Evolutionary conservation across 1,140 invertebrate species (phyloP).

Genomic region (Mylabris phalerata): DNA sequence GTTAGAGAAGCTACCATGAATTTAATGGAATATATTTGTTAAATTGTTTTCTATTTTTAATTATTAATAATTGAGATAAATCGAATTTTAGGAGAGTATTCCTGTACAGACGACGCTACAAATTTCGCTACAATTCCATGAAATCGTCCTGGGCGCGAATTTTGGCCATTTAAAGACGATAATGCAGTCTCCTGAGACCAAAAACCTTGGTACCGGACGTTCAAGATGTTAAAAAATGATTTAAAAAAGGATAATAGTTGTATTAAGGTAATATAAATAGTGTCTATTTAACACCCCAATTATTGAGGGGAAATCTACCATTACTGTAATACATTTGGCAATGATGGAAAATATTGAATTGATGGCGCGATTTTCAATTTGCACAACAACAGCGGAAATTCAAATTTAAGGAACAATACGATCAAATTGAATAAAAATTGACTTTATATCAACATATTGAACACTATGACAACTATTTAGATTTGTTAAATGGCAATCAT

Average conservation of each 20-base stretch:
- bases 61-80: too few relatives aligned
- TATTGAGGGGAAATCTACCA: neutral
- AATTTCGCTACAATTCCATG: slow-evolving; percentile 88
- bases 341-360: too few relatives aligned
- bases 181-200: slow-evolving; percentile 72
- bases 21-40: slow-evolving; percentile 72
- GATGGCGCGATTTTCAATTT: too few relatives aligned
- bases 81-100: slow-evolving; percentile 56
- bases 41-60: too few relatives aligned
- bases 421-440: too few relatives aligned
- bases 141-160: slow-evolving; percentile 76
- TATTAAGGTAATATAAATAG: slow-evolving; percentile 55
- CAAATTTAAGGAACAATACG: too few relatives aligned
- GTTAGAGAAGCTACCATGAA: slow-evolving; percentile 80
- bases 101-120: slow-evolving; percentile 86
- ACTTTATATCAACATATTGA: too few relatives aligned
- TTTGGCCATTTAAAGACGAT: slow-evolving; percentile 84
- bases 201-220: slow-evolving; percentile 84
- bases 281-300: neutral
- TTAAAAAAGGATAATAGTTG: slow-evolving; percentile 85
- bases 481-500: too few relatives aligned
- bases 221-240: slow-evolving; percentile 68
- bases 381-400: too few relatives aligned
- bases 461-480: too few relatives aligned
- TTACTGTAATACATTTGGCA: neutral